A percentile compares a stretch with the other conserved stretches of the same genome.
These are phyloP conservation scores for Erethizon dorsatum DNA, from an alignment of 2,797 vertebrate genomes.

Conservation along the genomic window DNA sequence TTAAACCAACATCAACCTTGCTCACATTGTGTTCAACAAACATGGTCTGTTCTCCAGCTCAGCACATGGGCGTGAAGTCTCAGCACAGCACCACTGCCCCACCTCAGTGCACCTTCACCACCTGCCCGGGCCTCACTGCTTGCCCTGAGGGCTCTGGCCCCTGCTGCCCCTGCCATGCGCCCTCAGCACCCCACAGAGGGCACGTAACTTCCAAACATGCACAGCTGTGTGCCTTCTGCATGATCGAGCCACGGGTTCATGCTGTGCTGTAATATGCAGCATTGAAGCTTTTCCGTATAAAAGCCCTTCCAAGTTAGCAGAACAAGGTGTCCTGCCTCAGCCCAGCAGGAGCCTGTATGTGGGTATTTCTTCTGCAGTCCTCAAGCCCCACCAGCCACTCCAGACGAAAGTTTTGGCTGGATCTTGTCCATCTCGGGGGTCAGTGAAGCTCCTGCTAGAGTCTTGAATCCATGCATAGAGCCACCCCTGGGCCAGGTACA, in stretches of 20 bases:
- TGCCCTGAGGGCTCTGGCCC: neutral
- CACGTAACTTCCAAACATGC: neutral
- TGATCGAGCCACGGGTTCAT: neutral
- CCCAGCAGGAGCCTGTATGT: neutral
- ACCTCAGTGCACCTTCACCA: neutral
- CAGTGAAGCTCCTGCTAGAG: neutral
- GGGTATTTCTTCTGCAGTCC: neutral
- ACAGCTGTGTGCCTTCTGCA: neutral
- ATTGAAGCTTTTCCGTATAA: neutral
- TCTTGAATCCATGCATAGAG: neutral
- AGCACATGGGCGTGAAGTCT: neutral
- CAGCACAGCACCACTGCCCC: neutral
- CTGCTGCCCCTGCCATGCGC: neutral
- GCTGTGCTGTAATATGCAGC: neutral
- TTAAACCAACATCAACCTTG: neutral
- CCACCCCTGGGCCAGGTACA: too few relatives aligned
- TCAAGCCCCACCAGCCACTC: neutral
- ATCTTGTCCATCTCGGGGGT: neutral
- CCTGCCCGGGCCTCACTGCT: neutral
- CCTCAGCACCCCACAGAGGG: neutral
- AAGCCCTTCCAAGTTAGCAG: neutral
- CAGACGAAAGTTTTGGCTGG: neutral
- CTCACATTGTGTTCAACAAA: neutral
- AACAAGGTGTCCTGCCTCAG: neutral
- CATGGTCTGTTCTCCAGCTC: neutral